Percentiles rank a stretch among this genome's conserved stretches.
phyloP scores from a whole-genome alignment of 2,113 vertebrate species.

The Corythoichthys haematopterus region DNA sequence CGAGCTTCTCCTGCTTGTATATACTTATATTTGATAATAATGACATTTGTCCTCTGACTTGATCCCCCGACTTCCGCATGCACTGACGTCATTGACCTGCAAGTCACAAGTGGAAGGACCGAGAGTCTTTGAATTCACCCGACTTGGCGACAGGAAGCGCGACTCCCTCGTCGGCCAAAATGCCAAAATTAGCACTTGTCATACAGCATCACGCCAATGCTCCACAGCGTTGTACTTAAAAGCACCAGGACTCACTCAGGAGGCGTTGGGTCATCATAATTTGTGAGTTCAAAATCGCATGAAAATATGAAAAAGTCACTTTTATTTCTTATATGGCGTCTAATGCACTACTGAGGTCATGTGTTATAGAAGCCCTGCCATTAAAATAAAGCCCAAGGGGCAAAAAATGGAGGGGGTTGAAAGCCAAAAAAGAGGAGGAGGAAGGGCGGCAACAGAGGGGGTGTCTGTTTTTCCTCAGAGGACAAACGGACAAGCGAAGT shows the following conservation, averaged over 20 bases:
- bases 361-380: constrained; percentile 60
- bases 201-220: constrained; percentile 32
- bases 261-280: not conserved
- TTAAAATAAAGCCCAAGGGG: constrained; percentile 58
- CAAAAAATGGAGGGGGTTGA: constrained; percentile 15
- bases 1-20: not conserved
- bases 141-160: constrained; percentile 30
- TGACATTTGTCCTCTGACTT: not conserved
- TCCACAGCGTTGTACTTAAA: constrained; percentile 16
- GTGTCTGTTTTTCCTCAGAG: constrained; percentile 76
- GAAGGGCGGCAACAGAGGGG: constrained; percentile 39
- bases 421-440: constrained; percentile 28
- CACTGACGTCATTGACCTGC: constrained; percentile 26
- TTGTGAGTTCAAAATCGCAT: constrained; percentile 4
- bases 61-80: not conserved
- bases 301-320: not conserved
- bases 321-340: constrained; percentile 44
- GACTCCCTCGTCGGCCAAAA: constrained; percentile 60
- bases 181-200: constrained; percentile 61
- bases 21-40: not conserved
- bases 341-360: constrained; percentile 67
- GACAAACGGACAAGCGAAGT: constrained; percentile 54
- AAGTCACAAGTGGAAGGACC: constrained; percentile 18
- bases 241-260: constrained; percentile 8
- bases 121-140: constrained; percentile 23